Conservation (phyloP, 2,888 invertebrate species). For the Andrena minutula region DNA sequence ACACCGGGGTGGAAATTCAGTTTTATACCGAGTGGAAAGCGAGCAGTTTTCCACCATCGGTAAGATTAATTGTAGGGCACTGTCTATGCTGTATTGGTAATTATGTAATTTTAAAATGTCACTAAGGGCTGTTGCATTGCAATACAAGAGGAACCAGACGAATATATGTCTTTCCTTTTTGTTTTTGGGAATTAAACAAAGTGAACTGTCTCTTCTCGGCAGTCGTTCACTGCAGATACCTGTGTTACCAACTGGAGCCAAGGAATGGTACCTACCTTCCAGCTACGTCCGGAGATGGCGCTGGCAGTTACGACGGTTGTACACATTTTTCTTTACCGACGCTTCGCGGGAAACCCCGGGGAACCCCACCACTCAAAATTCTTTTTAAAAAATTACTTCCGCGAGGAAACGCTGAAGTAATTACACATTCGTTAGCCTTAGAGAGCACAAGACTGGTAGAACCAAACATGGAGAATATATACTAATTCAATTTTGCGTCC, state of each 20-base stretch:
- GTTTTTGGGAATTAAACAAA: background rate
- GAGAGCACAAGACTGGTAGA: too few species aligned
- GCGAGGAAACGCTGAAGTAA: too few species aligned
- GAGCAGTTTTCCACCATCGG: slow-evolving; percentile 39
- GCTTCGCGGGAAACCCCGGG: slow-evolving; percentile 35
- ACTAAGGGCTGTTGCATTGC: background rate
- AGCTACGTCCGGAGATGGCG: slow-evolving; percentile 46
- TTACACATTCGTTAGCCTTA: too few species aligned
- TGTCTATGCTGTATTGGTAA: background rate
- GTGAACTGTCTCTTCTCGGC: slow-evolving; percentile 19
- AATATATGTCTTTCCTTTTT: background rate
- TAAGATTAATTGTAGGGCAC: background rate
- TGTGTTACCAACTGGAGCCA: slow-evolving; percentile 52
- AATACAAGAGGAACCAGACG: background rate
- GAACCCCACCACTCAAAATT: background rate
- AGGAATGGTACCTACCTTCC: slow-evolving; percentile 15
- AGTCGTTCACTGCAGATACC: slow-evolving; percentile 44
- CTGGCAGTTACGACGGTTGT: background rate
- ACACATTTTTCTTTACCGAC: background rate
- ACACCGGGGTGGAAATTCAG: background rate
- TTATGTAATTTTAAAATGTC: background rate
- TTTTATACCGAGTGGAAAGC: slow-evolving; percentile 9
- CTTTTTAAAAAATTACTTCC: too few species aligned
- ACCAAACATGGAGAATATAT: too few species aligned
- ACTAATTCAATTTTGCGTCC: too few species aligned